Base-by-base conservation (phyloP, 1,140 invertebrate genomes). In the Meloidogyne floridensis region DNA sequence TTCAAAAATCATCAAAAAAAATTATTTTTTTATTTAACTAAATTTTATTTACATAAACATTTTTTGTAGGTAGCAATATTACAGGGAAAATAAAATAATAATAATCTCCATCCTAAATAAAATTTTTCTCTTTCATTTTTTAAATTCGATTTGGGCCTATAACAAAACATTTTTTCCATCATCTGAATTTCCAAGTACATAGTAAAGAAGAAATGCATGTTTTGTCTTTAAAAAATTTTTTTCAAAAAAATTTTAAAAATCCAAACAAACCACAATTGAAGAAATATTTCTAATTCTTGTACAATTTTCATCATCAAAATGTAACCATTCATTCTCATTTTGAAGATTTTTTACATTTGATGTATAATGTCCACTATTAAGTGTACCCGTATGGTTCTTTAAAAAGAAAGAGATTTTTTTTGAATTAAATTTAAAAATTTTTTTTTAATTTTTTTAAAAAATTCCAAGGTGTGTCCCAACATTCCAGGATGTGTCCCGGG, bases 361-460 rank as follows among this genome's bases (percentile, higher is more conserved):
- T 9, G 81, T 82, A 47, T 82, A 83, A 51, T 83, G 82, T 47
- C 82, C 82, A 54, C 83, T 81, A 32, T 83, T 84, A 51, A 83
- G 51, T 20, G 15, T 15, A 42, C 82, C 82, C 2, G n/a, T 56
- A 73, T 83, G 82, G 32, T 83, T 83, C 82, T 83, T 42, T 18
- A 74, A 82, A 32, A 32, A 32, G 32, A 32, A 32, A n/a, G n/a
- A n/a, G n/a, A n/a, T n/a, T n/a, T n/a, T n/a, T n/a, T n/a, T n/a
- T n/a, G n/a, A n/a, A n/a, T n/a, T n/a, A n/a, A n/a, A n/a, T n/a
- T n/a, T n/a, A n/a, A n/a, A n/a, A n/a, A n/a, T n/a, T n/a, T n/a
- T n/a, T n/a, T n/a, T n/a, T n/a, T n/a, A n/a, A n/a, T n/a, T n/a
- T n/a, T n/a, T n/a, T n/a, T n/a, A 32, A 32, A 32, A 32, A 32